A percentile compares a stretch with the other conserved stretches of the same genome.
Evolutionary conservation across 2,113 vertebrate species (phyloP).

Genomic region (Oreochromis tanganicae): DNA sequence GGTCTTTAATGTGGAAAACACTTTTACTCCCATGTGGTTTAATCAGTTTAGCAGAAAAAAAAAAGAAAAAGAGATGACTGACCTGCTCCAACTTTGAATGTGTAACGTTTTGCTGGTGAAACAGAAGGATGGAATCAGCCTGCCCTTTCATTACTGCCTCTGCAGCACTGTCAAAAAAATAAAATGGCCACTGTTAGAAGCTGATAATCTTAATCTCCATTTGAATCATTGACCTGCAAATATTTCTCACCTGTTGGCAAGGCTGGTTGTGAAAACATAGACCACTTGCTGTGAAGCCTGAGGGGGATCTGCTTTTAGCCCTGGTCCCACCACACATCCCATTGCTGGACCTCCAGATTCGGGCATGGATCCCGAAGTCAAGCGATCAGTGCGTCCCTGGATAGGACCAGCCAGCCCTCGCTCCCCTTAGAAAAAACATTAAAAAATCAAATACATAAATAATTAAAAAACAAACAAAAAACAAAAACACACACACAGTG

Average conservation of each 20-base stretch:
- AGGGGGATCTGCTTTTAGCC: constrained; percentile 71
- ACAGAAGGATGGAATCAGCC: constrained; percentile 88
- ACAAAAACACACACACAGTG: neutral
- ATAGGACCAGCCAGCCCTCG: constrained; percentile 75
- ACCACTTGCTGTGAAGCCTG: constrained; percentile 83
- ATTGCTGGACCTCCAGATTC: constrained; percentile 70
- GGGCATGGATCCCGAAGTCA: constrained; percentile 72
- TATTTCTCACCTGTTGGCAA: constrained; percentile 89
- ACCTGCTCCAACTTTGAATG: constrained; percentile 93
- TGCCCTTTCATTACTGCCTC: constrained; percentile 93
- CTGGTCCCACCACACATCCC: constrained; percentile 60
- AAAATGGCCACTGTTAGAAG: neutral
- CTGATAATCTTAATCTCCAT: neutral
- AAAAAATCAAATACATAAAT: neutral
- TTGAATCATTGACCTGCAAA: neutral
- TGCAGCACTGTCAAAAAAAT: constrained; percentile 79
- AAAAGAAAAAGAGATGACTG: neutral
- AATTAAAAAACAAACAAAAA: neutral
- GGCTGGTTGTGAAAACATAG: constrained; percentile 93
- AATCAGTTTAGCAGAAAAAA: neutral
- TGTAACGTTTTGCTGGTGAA: constrained; percentile 94
- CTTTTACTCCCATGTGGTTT: neutral
- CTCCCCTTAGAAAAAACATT: constrained; percentile 67
- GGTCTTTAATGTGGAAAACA: neutral
- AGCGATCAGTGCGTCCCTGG: constrained; percentile 79